These are phyloP conservation scores for Brienomyrus longianalis DNA, from an alignment of 2,113 vertebrate genomes.

Conservation along the genomic window DNA sequence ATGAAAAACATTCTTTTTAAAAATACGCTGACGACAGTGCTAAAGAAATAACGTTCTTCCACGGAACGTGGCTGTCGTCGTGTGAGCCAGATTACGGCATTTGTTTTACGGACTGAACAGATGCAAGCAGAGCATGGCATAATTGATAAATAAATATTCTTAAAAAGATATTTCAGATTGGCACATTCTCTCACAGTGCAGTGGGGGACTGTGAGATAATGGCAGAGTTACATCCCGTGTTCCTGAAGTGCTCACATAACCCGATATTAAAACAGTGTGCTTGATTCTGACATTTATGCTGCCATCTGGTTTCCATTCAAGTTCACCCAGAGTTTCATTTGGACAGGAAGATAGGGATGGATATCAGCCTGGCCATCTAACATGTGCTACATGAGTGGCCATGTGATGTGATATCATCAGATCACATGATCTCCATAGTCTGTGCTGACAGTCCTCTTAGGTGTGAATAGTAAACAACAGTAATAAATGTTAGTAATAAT, in stretches of 20 bases:
- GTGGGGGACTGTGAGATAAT: neutral
- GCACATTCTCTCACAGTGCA: neutral
- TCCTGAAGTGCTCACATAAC: neutral
- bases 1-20: constrained; percentile 30
- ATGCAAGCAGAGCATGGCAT: constrained; percentile 10
- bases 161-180: constrained; percentile 54
- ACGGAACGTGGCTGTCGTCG: neutral
- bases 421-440: neutral
- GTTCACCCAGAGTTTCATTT: neutral
- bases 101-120: constrained; percentile 19
- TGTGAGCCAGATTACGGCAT: constrained; percentile 22
- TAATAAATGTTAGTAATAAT: neutral
- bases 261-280: neutral
- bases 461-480: neutral
- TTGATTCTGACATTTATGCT: neutral
- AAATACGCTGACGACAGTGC: neutral
- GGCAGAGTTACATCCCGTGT: neutral
- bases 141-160: constrained; percentile 53
- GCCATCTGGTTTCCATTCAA: neutral
- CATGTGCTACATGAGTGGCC: neutral
- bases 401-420: neutral
- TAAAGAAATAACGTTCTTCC: neutral
- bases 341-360: neutral
- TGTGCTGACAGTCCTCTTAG: neutral
- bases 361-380: neutral